These are phyloP conservation scores for Schrankia costaestrigalis DNA, from an alignment of 2,888 invertebrate species.

Conservation along the genomic window DNA sequence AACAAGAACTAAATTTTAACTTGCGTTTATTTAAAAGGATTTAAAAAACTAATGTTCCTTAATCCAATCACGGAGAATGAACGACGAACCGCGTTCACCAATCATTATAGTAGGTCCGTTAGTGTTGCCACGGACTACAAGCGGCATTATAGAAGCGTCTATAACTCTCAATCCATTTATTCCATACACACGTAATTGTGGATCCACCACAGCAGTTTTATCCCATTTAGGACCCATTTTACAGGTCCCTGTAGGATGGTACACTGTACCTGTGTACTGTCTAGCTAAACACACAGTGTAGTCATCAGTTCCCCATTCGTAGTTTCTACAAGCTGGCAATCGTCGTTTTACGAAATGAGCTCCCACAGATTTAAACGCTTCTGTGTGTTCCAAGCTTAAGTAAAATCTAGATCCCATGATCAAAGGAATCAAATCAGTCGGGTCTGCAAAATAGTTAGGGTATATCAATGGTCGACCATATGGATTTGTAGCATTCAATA, in stretches of 20 bases:
- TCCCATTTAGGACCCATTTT: slow-evolving; percentile 80
- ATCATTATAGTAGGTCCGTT: slow-evolving; percentile 91
- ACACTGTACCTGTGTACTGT: slow-evolving; percentile 78
- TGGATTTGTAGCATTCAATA: slow-evolving; percentile 84
- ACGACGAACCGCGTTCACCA: slow-evolving; percentile 77
- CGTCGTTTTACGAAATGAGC: slow-evolving; percentile 65
- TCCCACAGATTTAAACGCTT: slow-evolving; percentile 76
- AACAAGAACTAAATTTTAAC: too few relatives aligned
- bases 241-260: slow-evolving; percentile 62
- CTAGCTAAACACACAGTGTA: slow-evolving; percentile 83
- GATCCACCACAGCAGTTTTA: slow-evolving; percentile 83
- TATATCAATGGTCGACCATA: slow-evolving; percentile 84
- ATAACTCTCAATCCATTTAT: slow-evolving; percentile 81
- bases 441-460: slow-evolving; percentile 82
- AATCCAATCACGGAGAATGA: slow-evolving; percentile 53
- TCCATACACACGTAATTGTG: slow-evolving; percentile 84
- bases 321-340: slow-evolving; percentile 76
- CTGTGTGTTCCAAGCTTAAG: slow-evolving; percentile 77
- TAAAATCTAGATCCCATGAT: slow-evolving; percentile 81
- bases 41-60: too few relatives aligned
- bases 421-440: slow-evolving; percentile 81
- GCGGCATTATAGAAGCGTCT: slow-evolving; percentile 91
- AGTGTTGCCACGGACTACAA: slow-evolving; percentile 87
- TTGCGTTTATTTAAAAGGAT: too few relatives aligned
- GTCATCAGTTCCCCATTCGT: slow-evolving; percentile 79